Conservation (phyloP, 2,797 vertebrate species). For the Hydrocynus forskahlii region DNA sequence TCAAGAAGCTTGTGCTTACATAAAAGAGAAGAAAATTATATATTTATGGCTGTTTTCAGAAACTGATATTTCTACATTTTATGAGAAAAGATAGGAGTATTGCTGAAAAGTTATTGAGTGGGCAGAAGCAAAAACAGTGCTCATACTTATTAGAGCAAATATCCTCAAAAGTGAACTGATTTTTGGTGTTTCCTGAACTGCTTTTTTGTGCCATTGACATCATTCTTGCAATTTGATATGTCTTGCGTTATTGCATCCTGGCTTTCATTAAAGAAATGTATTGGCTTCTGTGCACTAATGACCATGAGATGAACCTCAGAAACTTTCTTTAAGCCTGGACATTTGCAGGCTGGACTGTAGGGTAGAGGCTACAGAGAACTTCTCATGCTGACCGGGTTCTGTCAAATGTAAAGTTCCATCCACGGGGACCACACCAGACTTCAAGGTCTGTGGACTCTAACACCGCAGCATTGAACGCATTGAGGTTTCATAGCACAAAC, state of each 20-base stretch:
- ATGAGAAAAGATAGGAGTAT: neutral
- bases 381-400: constrained; percentile 10
- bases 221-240: neutral
- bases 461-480: neutral
- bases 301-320: neutral
- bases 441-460: neutral
- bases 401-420: constrained; percentile 12
- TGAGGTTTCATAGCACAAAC: neutral
- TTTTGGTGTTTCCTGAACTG: neutral
- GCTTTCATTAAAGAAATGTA: neutral
- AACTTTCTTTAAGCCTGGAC: neutral
- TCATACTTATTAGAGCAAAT: neutral
- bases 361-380: constrained; percentile 1
- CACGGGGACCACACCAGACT: neutral
- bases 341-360: neutral
- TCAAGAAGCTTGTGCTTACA: too few species aligned
- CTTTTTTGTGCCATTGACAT: too few species aligned
- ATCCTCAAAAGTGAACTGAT: neutral
- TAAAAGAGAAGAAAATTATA: too few species aligned
- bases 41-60: too few species aligned
- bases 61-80: too few species aligned
- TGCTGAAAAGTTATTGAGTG: neutral
- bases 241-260: neutral
- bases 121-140: neutral
- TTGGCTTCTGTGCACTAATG: neutral